Evolutionary conservation across 1,140 invertebrate species (phyloP).

Genomic region (Magallana angulata): DNA sequence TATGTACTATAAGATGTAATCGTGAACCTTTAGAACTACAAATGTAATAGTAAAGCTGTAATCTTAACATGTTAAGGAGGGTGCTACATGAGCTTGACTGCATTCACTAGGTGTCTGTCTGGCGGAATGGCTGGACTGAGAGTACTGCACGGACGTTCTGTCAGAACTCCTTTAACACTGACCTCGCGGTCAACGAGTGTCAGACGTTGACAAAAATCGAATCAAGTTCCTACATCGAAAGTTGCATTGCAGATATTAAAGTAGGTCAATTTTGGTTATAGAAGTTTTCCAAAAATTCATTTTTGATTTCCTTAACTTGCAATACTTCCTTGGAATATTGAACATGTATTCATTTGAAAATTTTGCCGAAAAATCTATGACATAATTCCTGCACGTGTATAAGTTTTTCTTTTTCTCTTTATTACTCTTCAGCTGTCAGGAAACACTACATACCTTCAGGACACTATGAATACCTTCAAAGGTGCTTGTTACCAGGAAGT

Average conservation of each 20-base stretch:
- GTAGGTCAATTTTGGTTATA: not conserved
- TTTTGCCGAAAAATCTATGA: too few species aligned
- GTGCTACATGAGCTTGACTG: too few species aligned
- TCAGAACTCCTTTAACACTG: not conserved
- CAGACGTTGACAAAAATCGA: not conserved
- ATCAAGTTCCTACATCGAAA: not conserved
- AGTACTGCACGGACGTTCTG: slow-evolving; percentile 5
- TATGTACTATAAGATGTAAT: too few species aligned
- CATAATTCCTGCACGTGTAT: too few species aligned
- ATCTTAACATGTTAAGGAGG: too few species aligned
- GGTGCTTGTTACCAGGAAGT: not conserved
- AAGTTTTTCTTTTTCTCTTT: not conserved
- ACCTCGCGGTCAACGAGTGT: not conserved
- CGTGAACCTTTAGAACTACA: too few species aligned
- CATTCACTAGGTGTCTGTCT: not conserved
- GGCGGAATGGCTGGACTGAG: slow-evolving; percentile 12
- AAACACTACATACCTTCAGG: slow-evolving; percentile 3
- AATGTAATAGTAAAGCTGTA: too few species aligned
- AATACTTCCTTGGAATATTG: too few species aligned
- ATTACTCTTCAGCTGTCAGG: not conserved
- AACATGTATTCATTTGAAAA: too few species aligned
- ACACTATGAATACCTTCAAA: not conserved
- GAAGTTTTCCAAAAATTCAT: too few species aligned
- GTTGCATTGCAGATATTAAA: not conserved
- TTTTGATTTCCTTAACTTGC: too few species aligned